Evolutionary conservation across 2,888 invertebrate species (phyloP).

Genomic region (Campopleginae sp.): DNA sequence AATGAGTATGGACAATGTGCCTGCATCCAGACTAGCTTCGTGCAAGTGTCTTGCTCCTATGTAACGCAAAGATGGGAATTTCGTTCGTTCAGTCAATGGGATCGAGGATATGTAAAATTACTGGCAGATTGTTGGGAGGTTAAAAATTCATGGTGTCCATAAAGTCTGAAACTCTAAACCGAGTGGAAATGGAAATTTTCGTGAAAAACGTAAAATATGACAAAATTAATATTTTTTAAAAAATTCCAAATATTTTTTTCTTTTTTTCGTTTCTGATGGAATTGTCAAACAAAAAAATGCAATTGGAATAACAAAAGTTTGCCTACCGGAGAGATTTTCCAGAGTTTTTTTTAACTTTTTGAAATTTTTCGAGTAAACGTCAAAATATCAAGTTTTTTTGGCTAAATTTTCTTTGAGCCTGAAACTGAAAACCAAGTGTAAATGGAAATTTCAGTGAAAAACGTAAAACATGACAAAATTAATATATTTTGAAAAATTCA

Average conservation of each 20-base stretch:
- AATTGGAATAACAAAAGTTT: too few relatives aligned
- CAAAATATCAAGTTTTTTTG: neutral
- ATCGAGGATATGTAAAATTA: neutral
- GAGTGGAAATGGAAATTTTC: too few relatives aligned
- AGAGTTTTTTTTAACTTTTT: neutral
- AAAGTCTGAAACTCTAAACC: neutral
- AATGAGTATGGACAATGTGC: neutral
- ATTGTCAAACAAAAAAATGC: neutral
- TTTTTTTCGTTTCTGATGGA: neutral
- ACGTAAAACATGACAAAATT: too few relatives aligned
- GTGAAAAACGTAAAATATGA: too few relatives aligned
- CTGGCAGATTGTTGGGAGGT: neutral
- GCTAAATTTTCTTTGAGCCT: neutral
- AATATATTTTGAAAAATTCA: too few relatives aligned
- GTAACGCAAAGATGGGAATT: neutral
- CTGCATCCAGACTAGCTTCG: neutral
- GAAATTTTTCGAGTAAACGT: neutral
- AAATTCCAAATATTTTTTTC: too few relatives aligned
- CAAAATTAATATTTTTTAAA: too few relatives aligned
- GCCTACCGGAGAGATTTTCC: neutral
- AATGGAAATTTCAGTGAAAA: too few relatives aligned
- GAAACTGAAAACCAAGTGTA: neutral
- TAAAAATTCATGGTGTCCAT: neutral
- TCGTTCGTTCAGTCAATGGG: neutral
- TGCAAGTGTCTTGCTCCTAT: neutral